Base-by-base conservation (phyloP, 2,888 invertebrate genomes). In the Scaptomyza polygonia region DNA sequence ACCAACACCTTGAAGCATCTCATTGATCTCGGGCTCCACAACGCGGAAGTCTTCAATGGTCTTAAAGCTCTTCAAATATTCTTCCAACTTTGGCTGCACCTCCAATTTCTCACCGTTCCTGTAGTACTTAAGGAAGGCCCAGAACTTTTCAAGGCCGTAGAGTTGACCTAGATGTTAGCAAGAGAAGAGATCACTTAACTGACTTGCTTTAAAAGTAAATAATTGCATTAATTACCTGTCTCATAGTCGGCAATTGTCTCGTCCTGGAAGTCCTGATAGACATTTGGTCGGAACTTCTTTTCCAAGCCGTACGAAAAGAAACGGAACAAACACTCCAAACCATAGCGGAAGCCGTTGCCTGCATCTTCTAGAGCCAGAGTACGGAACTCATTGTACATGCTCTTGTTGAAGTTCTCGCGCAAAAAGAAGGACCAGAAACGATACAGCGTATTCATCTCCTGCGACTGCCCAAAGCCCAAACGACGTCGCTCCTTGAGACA, bases 401-500 rank as follows among this genome's bases (percentile, higher is more conserved):
- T 97, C 83, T 96, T 95, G 92, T 99, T 99, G 93, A 98, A 99
- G 91, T 99, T 98, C 91, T 99, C 99, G 67, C 99, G 93, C 73
- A 99, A 93, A 94, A 99, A 99, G 94, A 99, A 99, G 30, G 99
- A 99, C 99, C 99, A 99, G 93, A 99, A 99, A 69, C 99, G 94
- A 94, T 98, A 99, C 52, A 99, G 93, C 0, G 99, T 99, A 92
- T 99, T 99, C 99, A 99, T 99, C 93, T 99, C 99, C 89, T 97
- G 98, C 6, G 98, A 98, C 89, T 97, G 97, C 0, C 99, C 99
- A 86, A 96, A 96, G 67, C 99, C 99, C 59, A 97, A 93, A 90
- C 96, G 95, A 92, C 97, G 97, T 77, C 99, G 96, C 91, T 99
- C 99, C 96, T 93, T 81, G 91, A 93, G 93, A 92, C 99, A 99